Conservation (phyloP, 2,797 vertebrate genomes). For the Eulemur rubriventer region DNA sequence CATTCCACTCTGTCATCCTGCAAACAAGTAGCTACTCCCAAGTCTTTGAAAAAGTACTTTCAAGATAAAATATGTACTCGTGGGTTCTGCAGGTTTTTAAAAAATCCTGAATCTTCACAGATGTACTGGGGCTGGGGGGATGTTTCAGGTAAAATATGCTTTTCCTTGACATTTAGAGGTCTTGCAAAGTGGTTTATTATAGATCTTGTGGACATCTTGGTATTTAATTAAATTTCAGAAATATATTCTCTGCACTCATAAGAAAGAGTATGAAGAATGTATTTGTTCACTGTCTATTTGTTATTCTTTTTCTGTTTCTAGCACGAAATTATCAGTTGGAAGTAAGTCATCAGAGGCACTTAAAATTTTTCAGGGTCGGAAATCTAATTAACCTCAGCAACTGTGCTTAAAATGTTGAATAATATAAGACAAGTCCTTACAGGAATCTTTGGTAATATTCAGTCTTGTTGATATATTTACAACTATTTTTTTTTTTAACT, state of each 20-base stretch:
- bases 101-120: constrained; percentile 73
- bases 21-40: constrained; percentile 69
- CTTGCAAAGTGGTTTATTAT: constrained; percentile 85
- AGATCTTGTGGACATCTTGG: constrained; percentile 83
- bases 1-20: constrained; percentile 43
- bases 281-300: constrained; percentile 82
- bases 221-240: constrained; percentile 88
- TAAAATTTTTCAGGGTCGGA: constrained; percentile 83
- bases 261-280: constrained; percentile 77
- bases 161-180: constrained; percentile 84
- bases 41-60: constrained; percentile 82
- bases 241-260: constrained; percentile 77
- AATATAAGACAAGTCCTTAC: constrained; percentile 69
- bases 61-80: constrained; percentile 82
- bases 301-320: constrained; percentile 83
- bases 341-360: constrained; percentile 85
- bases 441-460: constrained; percentile 61
- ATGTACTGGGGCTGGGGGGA: constrained; percentile 70
- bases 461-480: constrained; percentile 58
- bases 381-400: constrained; percentile 87
- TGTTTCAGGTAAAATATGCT: constrained; percentile 78
- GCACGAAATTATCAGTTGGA: constrained; percentile 83
- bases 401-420: constrained; percentile 79
- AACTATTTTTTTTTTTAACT: constrained; percentile 54
- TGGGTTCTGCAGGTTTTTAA: constrained; percentile 66